phyloP scores from a whole-genome alignment of 2,797 vertebrate species.

The Eulemur rubriventer region DNA sequence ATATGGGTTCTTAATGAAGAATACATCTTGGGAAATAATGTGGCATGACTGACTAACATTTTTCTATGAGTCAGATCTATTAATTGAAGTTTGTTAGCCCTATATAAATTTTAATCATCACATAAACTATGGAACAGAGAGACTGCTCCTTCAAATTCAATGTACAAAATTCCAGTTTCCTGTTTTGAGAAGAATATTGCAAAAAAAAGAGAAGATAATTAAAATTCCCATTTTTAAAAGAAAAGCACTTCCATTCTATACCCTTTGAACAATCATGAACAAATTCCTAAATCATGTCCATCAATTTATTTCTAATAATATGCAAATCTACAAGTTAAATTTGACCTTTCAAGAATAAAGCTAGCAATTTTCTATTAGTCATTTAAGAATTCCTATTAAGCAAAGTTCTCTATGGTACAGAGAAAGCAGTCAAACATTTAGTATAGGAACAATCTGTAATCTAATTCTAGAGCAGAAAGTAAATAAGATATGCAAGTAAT shows the following conservation, averaged over 20 bases:
- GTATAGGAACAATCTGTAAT: not conserved
- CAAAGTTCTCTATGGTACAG: not conserved
- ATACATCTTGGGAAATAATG: not conserved
- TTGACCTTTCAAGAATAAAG: slow-evolving; percentile 26
- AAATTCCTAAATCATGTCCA: slow-evolving; percentile 33
- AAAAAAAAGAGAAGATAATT: not conserved
- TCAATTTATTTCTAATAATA: slow-evolving; percentile 17
- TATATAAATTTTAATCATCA: not conserved
- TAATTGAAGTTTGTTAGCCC: not conserved
- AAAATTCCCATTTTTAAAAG: slow-evolving; percentile 3
- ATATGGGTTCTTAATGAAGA: slow-evolving; percentile 8
- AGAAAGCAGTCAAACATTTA: slow-evolving; percentile 37
- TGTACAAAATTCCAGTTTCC: not conserved
- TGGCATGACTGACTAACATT: not conserved
- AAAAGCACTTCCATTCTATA: not conserved
- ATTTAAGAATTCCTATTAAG: slow-evolving; percentile 26
- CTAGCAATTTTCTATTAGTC: not conserved
- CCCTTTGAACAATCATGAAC: not conserved
- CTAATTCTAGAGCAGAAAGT: not conserved
- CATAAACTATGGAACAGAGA: not conserved
- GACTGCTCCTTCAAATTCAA: not conserved
- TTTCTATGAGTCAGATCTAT: not conserved
- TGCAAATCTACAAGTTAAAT: slow-evolving; percentile 12
- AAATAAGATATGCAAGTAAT: not conserved
- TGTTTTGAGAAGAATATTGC: not conserved